Evolutionary conservation across 30 jellyfish, hydroid and myxozoan genomes (phyloP).

Genomic region (Aurelia sp.): DNA sequence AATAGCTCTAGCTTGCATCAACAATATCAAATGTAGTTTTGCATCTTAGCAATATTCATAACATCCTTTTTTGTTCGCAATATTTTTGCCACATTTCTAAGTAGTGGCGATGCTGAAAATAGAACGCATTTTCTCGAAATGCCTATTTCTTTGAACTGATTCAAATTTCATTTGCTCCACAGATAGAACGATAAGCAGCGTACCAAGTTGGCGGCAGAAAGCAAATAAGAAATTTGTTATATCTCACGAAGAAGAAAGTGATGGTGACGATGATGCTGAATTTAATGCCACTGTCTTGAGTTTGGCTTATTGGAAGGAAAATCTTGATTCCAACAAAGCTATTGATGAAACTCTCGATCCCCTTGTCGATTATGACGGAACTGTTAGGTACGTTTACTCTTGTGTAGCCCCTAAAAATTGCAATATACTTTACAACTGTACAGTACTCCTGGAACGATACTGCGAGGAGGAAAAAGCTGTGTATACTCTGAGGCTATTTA

Average conservation of each 20-base stretch:
- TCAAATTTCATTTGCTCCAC: background rate
- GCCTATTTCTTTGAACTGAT: too few species aligned
- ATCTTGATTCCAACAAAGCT: background rate
- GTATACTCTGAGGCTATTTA: too few species aligned
- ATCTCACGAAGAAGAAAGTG: background rate
- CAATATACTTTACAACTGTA: too few species aligned
- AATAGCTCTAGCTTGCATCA: too few species aligned
- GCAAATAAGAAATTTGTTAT: background rate
- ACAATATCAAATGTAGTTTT: too few species aligned
- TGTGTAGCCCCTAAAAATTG: background rate
- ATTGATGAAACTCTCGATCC: slow-evolving; percentile 8
- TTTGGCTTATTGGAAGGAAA: slow-evolving; percentile 55
- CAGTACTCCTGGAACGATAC: too few species aligned
- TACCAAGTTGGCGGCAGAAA: slow-evolving; percentile 27
- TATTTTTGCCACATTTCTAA: too few species aligned
- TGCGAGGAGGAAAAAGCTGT: too few species aligned
- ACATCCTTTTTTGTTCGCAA: too few species aligned
- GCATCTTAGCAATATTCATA: too few species aligned
- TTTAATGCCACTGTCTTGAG: slow-evolving; percentile 21
- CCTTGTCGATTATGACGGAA: slow-evolving; percentile 14
- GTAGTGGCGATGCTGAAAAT: too few species aligned
- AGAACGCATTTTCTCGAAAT: too few species aligned
- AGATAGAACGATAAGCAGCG: slow-evolving; percentile 7
- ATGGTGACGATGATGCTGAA: slow-evolving; percentile 41
- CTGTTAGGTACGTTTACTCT: slow-evolving; percentile 24